Conservation (phyloP, 2,797 vertebrate genomes). For the Chiloscyllium punctatum region DNA sequence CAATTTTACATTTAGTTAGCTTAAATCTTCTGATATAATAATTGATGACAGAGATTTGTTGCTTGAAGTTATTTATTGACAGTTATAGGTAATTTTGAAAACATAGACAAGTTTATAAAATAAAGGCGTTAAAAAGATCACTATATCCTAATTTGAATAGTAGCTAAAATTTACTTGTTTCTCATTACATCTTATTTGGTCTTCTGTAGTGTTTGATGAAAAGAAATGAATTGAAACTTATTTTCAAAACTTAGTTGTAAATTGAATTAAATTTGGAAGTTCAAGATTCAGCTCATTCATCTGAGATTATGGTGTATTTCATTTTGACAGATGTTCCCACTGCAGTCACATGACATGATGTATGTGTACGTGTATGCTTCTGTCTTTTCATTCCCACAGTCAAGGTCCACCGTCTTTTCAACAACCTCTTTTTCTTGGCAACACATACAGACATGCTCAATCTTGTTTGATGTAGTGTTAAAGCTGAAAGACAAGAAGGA, state of each 20-base stretch:
- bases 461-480: neutral
- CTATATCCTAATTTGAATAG: neutral
- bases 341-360: neutral
- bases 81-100: neutral
- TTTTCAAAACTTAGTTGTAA: neutral
- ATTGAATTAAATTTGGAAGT: neutral
- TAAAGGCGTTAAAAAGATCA: neutral
- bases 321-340: neutral
- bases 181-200: neutral
- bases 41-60: neutral
- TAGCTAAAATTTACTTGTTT: neutral
- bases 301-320: rapidly evolving
- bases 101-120: neutral
- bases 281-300: neutral
- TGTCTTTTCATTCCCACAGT: neutral
- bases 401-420: rapidly evolving
- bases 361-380: neutral
- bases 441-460: neutral
- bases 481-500: neutral
- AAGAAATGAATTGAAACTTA: neutral
- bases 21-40: neutral
- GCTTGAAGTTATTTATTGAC: constrained; percentile 30
- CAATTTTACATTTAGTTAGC: neutral
- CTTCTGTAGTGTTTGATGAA: neutral
- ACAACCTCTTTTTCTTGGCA: neutral